phyloP scores from a whole-genome alignment of 1,140 invertebrate species.

The Plodia interpunctella region DNA sequence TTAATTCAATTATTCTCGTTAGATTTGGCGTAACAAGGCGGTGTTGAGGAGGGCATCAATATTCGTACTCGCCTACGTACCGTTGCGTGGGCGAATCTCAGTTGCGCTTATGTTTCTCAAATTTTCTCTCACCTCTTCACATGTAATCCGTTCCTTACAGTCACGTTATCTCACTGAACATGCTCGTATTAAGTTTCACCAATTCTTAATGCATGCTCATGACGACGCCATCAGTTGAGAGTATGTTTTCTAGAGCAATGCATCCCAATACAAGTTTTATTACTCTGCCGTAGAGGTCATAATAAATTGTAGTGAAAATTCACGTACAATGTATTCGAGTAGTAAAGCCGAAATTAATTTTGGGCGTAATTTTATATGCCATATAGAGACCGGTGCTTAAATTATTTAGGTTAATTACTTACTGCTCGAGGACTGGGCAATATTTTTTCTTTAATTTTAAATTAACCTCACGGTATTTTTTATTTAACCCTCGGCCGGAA shows the following conservation, averaged over 20 bases:
- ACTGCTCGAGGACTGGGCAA: conserved; percentile 28
- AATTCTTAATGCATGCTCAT: conserved; percentile 20
- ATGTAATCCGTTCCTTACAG: conserved; percentile 35
- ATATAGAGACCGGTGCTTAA: conserved; percentile 23
- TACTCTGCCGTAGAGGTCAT: conserved; percentile 6
- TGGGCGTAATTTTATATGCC: conserved; percentile 21
- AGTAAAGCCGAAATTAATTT: conserved; percentile 22
- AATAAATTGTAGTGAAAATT: conserved; percentile 13
- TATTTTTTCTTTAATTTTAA: conserved; percentile 61
- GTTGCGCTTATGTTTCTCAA: conserved; percentile 33
- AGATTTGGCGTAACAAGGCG: conserved; percentile 35
- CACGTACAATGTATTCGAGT: conserved; percentile 3
- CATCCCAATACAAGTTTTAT: conserved; percentile 9
- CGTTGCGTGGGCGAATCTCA: conserved; percentile 38
- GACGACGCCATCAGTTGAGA: conserved; percentile 9
- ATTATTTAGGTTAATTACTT: conserved; percentile 53
- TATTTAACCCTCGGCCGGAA: conserved; percentile 41
- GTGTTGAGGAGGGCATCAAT: conserved; percentile 36
- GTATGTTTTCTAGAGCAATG: conserved; percentile 8
- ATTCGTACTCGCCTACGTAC: conserved; percentile 44
- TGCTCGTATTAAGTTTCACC: conserved; percentile 30
- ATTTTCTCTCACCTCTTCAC: conserved; percentile 34
- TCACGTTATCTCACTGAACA: conserved; percentile 32
- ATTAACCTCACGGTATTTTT: conserved; percentile 49
- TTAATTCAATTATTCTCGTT: conserved; percentile 24